Base-by-base conservation (phyloP, 2,888 invertebrate species). In the Chrysolina haemoptera region DNA sequence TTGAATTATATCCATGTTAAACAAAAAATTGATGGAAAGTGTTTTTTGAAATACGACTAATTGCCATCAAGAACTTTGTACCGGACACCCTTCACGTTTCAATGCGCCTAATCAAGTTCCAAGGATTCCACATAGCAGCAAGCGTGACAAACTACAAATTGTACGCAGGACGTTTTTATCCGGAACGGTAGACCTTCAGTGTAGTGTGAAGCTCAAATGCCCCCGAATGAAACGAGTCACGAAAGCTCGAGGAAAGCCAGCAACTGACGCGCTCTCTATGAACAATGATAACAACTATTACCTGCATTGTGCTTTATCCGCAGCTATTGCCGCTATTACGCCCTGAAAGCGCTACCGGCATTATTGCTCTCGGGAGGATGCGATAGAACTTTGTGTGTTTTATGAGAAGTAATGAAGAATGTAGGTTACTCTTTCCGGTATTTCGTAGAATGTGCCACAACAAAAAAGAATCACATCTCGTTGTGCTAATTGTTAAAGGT, bases 241-340 rank as follows among this genome's bases (percentile, higher is more conserved):
- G 70, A 75, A 72, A 53, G 40, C 63, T 41, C 43, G 68, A 71
- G 69, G 70, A 69, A 71, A 64, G 63, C 63, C 59, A 48, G 59
- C 63, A 40, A 41, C 65, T 68, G 69, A 55, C 50, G 59, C 64
- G 55, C 64, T 68, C 71, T 67, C 62, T 69, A 71, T 74, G 73
- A 66, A 74, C 76, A 65, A 71, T 63, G 70, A 74, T 75, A 73
- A 71, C 68, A 67, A 68, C 73, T 68, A 71, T 73, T 73, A 73
- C 71, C 75, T 75, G 70, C 66, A 65, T 75, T 71, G 62, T 73
- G 43, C 68, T 62, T 59, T 70, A 70, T 70, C 70, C 70, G 75
- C 55, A 55, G 55, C 55, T 55, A 53, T 53, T 53, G 75, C 53
- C 18, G 53, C 53, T 53, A 55, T 55, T 55, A 55, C 55, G 55